A percentile compares a stretch with the other conserved stretches of the same genome.
Evolutionary conservation across 2,888 invertebrate genomes (phyloP).

Genomic region (Helobdella robusta): DNA sequence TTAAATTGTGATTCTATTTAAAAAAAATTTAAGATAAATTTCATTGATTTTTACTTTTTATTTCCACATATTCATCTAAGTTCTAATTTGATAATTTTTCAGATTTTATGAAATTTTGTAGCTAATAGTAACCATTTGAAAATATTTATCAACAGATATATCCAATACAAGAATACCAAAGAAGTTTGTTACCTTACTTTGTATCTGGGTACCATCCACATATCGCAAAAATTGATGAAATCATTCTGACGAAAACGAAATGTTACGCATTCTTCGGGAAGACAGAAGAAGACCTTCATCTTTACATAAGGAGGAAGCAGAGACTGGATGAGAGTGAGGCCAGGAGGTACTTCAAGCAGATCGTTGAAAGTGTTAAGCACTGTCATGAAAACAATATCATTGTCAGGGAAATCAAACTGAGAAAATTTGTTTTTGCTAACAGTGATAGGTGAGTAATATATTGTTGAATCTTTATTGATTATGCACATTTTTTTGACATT

Average conservation of each 20-base stretch:
- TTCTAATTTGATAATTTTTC: no score
- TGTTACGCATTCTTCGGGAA: conserved; percentile 66
- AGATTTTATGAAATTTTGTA: no score
- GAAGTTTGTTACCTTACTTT: conserved; percentile 74
- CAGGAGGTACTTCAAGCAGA: conserved; percentile 74
- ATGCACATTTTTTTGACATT: neutral
- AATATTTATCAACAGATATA: conserved; percentile 46
- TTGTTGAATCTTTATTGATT: neutral
- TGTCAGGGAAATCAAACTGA: conserved; percentile 83
- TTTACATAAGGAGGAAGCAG: conserved; percentile 76
- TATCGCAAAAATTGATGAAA: conserved; percentile 56
- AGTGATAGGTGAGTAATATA: conserved; percentile 67
- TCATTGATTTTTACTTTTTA: no score
- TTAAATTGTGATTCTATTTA: neutral
- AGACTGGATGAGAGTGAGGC: conserved; percentile 78
- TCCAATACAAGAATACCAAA: conserved; percentile 47
- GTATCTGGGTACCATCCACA: conserved; percentile 60
- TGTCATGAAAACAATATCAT: conserved; percentile 89
- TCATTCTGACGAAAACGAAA: conserved; percentile 60
- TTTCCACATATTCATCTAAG: no score
- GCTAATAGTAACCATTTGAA: no score
- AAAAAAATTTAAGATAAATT: neutral
- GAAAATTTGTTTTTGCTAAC: conserved; percentile 92
- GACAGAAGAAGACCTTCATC: conserved; percentile 82
- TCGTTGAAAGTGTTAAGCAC: conserved; percentile 76